Conservation (phyloP, 2,797 vertebrate species). For the Nothura maculosa region DNA sequence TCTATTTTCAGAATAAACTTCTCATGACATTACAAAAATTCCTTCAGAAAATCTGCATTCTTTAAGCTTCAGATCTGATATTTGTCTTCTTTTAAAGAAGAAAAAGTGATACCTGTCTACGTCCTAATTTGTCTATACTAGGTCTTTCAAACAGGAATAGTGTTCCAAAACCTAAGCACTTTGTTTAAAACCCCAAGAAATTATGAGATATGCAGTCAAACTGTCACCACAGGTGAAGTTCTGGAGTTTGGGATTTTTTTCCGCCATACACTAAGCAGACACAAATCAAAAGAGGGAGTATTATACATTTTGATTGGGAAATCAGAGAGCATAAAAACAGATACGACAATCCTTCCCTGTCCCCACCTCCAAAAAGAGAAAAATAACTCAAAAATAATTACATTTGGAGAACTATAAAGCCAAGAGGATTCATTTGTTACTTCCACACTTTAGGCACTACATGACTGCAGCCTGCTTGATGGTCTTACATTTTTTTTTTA, state of each 20-base stretch:
- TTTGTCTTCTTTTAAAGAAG: background rate
- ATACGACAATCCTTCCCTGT: background rate
- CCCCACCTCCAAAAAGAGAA: background rate
- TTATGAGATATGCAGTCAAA: background rate
- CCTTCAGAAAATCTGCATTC: background rate
- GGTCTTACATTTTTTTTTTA: background rate
- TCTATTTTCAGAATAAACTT: background rate
- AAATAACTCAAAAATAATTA: background rate
- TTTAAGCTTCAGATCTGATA: background rate
- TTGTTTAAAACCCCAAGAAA: background rate
- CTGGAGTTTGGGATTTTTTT: background rate
- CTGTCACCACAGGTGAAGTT: background rate
- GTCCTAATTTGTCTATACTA: background rate
- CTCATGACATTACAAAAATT: background rate
- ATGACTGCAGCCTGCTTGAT: background rate
- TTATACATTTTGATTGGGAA: background rate
- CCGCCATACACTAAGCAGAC: background rate
- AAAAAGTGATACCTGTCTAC: no score
- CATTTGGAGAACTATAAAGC: background rate
- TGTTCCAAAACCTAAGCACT: background rate
- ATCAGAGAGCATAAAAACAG: fast-evolving
- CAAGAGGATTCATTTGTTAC: background rate
- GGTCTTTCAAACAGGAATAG: background rate
- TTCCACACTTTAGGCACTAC: background rate
- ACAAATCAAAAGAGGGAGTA: background rate